phyloP scores from a whole-genome alignment of 2,888 invertebrate species.

The Pyralis farinalis region DNA sequence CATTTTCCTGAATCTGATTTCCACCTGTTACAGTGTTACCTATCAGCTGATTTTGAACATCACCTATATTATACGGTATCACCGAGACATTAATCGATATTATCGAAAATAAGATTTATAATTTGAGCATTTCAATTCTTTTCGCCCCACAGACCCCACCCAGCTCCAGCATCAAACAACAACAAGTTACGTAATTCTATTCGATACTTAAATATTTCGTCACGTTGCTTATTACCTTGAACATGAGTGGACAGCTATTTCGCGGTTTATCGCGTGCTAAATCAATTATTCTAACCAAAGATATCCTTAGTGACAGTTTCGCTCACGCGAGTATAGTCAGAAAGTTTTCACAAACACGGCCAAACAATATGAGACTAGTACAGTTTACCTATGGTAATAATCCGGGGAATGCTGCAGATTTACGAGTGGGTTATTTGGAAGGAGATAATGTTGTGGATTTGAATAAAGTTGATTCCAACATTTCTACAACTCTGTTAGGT shows the following conservation, averaged over 20 bases:
- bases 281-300: slow-evolving; percentile 29
- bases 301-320: slow-evolving; percentile 23
- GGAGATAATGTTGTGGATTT: slow-evolving; percentile 85
- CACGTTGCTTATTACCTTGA: slow-evolving; percentile 25
- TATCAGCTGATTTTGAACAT: too few relatives aligned
- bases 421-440: slow-evolving; percentile 80
- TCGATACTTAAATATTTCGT: slow-evolving; percentile 8
- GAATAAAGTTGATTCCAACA: slow-evolving; percentile 74
- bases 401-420: slow-evolving; percentile 79
- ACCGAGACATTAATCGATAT: too few relatives aligned
- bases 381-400: slow-evolving; percentile 82
- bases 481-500: slow-evolving; percentile 61
- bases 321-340: slow-evolving; percentile 22
- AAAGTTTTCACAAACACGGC: slow-evolving; percentile 41
- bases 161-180: too few relatives aligned
- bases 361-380: slow-evolving; percentile 84
- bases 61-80: too few relatives aligned
- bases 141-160: too few relatives aligned
- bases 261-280: slow-evolving; percentile 40
- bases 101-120: too few relatives aligned
- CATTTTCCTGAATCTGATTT: too few relatives aligned
- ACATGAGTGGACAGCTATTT: slow-evolving; percentile 39
- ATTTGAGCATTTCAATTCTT: too few relatives aligned
- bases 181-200: slow-evolving; percentile 30
- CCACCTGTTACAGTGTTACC: too few relatives aligned